Evolutionary conservation across 1,140 invertebrate species (phyloP), one percentile per base, ranked within the genome.

Genomic region (Heliconius hermathena): DNA sequence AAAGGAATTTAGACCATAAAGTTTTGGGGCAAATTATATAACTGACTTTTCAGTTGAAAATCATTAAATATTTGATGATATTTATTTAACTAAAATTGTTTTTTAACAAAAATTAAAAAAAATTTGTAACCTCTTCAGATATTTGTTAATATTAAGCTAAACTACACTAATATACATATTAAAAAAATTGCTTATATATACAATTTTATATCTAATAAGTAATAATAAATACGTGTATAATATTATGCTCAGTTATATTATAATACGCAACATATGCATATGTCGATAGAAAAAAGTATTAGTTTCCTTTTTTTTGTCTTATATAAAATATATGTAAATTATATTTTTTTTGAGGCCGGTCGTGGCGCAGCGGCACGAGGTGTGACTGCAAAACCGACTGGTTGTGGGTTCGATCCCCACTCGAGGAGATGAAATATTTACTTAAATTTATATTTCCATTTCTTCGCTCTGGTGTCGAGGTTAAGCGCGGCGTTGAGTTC

Each of bases 231-330:
- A 60, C 26, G 29, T 22, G 22, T 66, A 29, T 29, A 66, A 29
- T 66, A 66, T 66, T 66, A 66, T 66, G 60, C 60, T 66, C 60
- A 66, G 29, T 11, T 11, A 6, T 66, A 66, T 66, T 66, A 66
- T 26, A 26, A 26, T 13, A 29, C 2, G n/a, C 4, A 66, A 66
- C n/a, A n/a, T n/a, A 22, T 57, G 6, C 20, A 57, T 9, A 57
- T n/a, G 20, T n/a, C 8, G 49, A 52, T 16, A 46, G 4, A 57
- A 22, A 57, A 57, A 57, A 22, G 8, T 57, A n/a, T 57, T 57
- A 2, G 18, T n/a, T 52, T 20, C 16, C 6, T 52, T 52, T 52
- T 52, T 52, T 18, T 20, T 20, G 13, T 9, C 20, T 60, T 60
- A n/a, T 22, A 57, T n/a, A n/a, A 54, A 38, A 38, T 38, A 38